Conservation (phyloP, 1,140 invertebrate species). For the Teleogryllus occipitalis region DNA sequence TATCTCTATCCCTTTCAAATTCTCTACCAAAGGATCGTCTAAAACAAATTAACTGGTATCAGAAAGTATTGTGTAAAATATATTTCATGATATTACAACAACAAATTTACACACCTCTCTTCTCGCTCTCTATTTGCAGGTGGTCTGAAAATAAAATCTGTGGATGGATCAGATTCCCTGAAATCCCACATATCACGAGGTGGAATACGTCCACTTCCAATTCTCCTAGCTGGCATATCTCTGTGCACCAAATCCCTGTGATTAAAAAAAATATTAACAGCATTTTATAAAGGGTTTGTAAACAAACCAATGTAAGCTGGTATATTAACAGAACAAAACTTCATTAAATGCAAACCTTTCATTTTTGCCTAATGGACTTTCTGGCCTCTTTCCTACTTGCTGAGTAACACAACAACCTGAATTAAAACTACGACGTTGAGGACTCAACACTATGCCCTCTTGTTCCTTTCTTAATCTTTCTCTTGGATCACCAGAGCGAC, state of each 20-base stretch:
- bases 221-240: constrained; percentile 47
- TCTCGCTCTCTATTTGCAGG: constrained; percentile 28
- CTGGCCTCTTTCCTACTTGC: constrained; percentile 39
- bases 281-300: not conserved
- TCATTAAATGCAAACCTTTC: constrained; percentile 11
- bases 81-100: not conserved
- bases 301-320: not conserved
- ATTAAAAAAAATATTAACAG: not conserved
- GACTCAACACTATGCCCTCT: constrained; percentile 72
- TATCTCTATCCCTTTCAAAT: constrained; percentile 31
- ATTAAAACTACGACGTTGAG: constrained; percentile 72
- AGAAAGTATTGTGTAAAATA: not conserved
- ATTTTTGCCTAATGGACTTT: constrained; percentile 42
- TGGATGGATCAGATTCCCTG: constrained; percentile 24
- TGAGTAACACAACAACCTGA: constrained; percentile 64
- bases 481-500: constrained; percentile 60
- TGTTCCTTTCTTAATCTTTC: constrained; percentile 73
- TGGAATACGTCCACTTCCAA: constrained; percentile 70
- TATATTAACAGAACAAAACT: not conserved
- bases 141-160: constrained; percentile 9
- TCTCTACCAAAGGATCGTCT: constrained; percentile 47
- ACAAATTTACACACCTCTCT: constrained; percentile 12
- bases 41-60: not conserved
- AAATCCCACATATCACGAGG: constrained; percentile 55
- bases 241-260: constrained; percentile 36